Percentiles rank a stretch among this genome's conserved stretches.
Evolutionary conservation across 2,113 vertebrate species (phyloP).

Genomic region (Ophthalmolycus amberensis): DNA sequence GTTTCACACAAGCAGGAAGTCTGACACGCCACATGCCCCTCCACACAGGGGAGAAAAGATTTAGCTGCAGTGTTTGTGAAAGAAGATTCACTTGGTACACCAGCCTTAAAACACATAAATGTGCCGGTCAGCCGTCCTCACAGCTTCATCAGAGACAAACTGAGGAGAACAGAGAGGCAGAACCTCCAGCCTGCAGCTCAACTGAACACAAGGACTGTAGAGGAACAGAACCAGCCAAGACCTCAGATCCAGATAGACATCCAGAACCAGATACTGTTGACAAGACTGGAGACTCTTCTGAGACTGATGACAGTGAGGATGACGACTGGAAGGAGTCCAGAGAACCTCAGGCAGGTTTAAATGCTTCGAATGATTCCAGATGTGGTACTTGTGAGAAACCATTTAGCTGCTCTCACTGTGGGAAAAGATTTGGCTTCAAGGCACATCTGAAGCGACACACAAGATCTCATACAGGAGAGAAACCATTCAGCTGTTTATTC

Average conservation of each 20-base stretch:
- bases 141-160: neutral
- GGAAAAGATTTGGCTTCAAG: neutral
- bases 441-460: neutral
- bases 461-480: neutral
- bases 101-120: neutral
- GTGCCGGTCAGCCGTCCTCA: neutral
- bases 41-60: neutral
- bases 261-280: neutral
- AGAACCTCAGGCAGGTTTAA: neutral
- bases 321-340: neutral
- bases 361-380: neutral
- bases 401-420: neutral
- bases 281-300: neutral
- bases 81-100: neutral
- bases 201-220: neutral
- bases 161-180: neutral
- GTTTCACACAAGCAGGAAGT: neutral
- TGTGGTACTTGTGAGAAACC: slow-evolving; percentile 1
- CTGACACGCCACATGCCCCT: neutral
- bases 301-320: neutral
- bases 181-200: neutral
- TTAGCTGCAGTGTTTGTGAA: neutral
- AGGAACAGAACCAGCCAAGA: neutral
- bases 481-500: neutral
- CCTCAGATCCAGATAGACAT: neutral